Percentiles rank a stretch among this genome's conserved stretches.
Evolutionary conservation across 1,140 invertebrate genomes (phyloP).

Genomic region (Drosophila hydei): DNA sequence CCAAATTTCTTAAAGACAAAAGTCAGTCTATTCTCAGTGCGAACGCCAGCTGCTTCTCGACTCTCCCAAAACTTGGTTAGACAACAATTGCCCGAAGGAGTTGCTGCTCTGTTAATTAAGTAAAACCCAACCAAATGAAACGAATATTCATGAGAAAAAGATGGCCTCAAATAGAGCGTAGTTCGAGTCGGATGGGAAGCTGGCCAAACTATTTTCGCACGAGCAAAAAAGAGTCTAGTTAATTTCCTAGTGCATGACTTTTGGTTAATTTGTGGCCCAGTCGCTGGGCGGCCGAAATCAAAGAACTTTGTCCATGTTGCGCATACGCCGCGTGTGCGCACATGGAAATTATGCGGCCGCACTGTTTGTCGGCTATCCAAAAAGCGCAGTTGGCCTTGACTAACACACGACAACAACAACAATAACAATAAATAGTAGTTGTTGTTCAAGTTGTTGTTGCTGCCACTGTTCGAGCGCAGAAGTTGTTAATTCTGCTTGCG

Average conservation of each 20-base stretch:
- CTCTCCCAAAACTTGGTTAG: constrained; percentile 11
- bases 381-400: constrained; percentile 50
- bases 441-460: constrained; percentile 23
- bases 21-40: not conserved
- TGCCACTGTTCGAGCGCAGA: constrained; percentile 47
- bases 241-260: constrained; percentile 76
- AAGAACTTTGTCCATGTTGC: constrained; percentile 71
- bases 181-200: constrained; percentile 53
- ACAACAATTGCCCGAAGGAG: constrained; percentile 18
- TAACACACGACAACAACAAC: constrained; percentile 12
- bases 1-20: not conserved
- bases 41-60: constrained; percentile 9
- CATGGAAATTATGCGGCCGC: constrained; percentile 61
- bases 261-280: constrained; percentile 58
- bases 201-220: constrained; percentile 69
- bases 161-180: constrained; percentile 22
- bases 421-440: constrained; percentile 34
- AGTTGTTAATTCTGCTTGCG: constrained; percentile 40
- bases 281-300: constrained; percentile 59
- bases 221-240: constrained; percentile 51
- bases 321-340: constrained; percentile 73
- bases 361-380: constrained; percentile 40
- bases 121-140: constrained; percentile 16
- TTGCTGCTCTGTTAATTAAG: constrained; percentile 62
- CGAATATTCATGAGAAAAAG: constrained; percentile 68